Evolutionary conservation across 2,113 vertebrate genomes (phyloP), one percentile per base, ranked within the genome.

Genomic region (Saguinus midas): DNA sequence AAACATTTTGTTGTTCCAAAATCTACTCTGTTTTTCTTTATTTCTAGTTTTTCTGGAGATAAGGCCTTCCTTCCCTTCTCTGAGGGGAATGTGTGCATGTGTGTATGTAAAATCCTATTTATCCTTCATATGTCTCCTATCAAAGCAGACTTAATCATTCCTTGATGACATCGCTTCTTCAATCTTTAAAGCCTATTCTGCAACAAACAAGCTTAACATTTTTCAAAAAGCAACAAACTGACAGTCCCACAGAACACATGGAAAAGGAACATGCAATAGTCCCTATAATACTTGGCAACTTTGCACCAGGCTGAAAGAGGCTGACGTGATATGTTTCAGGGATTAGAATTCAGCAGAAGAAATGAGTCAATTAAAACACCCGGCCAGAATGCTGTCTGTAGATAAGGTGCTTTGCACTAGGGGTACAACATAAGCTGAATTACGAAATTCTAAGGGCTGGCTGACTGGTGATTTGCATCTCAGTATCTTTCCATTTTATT

Each of bases 261-360:
- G 35, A 82, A 66, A 82, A 88, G 88, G 87, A 93, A 81, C 48
- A 50, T 27, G 87, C 85, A 73, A 92, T 23, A 90, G 90, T 91
- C 3, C 13, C 35, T 25, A 6, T 37, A 92, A 95, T 29, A 48
- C 73, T 68, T 96, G 91, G 80, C 3, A 0, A 89, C 7, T 20
- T 45, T 88, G 91, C 64, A 94, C 21, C 23, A 21, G 58, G 50
- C 94, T 50, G 87, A 96, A 96, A 92, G 0, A 78, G 81, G 20
- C 37, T 82, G 79, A 20, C 1, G 57, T 73, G 94, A 86, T 64
- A 75, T 5, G 61, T 87, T 93, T 64, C 70, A 45, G 37, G 92
- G 76, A 90, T n/a, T 96, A 87, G 93, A 95, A 97, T 96, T 98
- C n/a, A 94, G 80, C 29, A 92, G 82, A n/a, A 83, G 75, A 97